phyloP scores from a whole-genome alignment of 2,888 invertebrate genomes.

The Pollenia labialis region DNA sequence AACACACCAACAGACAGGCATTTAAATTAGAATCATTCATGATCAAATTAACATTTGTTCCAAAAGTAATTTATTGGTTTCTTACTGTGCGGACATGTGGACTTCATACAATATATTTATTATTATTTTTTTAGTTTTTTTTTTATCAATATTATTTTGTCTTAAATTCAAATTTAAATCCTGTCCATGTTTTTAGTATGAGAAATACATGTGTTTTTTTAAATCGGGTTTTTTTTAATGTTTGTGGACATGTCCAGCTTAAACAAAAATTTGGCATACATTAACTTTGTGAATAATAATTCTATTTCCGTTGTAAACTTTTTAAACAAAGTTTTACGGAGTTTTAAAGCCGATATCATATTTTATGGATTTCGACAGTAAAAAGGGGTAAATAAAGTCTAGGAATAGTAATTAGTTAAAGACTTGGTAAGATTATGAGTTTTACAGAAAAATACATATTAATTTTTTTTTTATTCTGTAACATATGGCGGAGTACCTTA shows the following conservation, averaged over 20 bases:
- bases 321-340: not conserved
- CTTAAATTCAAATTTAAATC: constrained; percentile 52
- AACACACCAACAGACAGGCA: not conserved
- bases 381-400: too few species aligned
- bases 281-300: constrained; percentile 51
- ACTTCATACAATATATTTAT: constrained; percentile 27
- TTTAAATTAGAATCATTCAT: constrained; percentile 70
- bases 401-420: too few species aligned
- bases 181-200: constrained; percentile 32
- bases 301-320: constrained; percentile 56
- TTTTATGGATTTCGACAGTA: too few species aligned
- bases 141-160: constrained; percentile 5
- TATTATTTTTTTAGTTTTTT: not conserved
- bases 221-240: not conserved
- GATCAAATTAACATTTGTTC: constrained; percentile 71
- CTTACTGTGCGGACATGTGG: constrained; percentile 57
- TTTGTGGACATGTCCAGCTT: constrained; percentile 45
- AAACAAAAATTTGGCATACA: constrained; percentile 52
- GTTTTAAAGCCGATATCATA: not conserved
- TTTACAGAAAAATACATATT: too few species aligned
- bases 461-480: too few species aligned
- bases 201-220: not conserved
- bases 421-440: too few species aligned
- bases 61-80: constrained; percentile 70
- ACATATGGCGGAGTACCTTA: too few species aligned